Conservation (phyloP, 2,113 vertebrate species). For the Raja brachyura region DNA sequence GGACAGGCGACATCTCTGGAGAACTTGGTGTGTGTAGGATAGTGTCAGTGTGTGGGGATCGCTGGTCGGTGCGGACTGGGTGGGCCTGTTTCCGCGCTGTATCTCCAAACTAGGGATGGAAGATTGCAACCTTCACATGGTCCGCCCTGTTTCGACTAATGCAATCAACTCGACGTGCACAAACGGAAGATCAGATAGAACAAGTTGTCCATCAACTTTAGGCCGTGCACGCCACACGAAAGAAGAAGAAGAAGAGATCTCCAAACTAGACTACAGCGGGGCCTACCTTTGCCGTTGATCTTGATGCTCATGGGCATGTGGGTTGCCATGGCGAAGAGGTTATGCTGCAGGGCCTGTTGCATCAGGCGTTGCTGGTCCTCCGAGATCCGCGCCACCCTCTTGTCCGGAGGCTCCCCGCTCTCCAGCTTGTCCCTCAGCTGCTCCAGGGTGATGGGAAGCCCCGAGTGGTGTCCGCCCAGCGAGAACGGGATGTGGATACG, state of each 20-base stretch:
- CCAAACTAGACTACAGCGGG: not conserved
- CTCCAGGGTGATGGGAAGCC: conserved; percentile 72
- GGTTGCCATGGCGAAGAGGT: conserved; percentile 77
- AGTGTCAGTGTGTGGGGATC: no score
- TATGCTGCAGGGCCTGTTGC: conserved; percentile 89
- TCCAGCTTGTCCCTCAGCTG: conserved; percentile 84
- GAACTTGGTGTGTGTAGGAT: no score
- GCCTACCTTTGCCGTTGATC: conserved; percentile 73
- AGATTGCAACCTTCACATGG: no score
- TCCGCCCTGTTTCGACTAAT: no score
- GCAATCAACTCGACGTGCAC: no score
- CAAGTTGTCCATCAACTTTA: no score
- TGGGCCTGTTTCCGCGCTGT: no score
- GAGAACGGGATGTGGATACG: conserved; percentile 69
- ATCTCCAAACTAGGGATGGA: not conserved
- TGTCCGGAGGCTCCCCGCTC: conserved; percentile 73
- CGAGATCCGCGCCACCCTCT: conserved; percentile 66
- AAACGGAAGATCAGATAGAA: no score
- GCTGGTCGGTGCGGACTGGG: no score
- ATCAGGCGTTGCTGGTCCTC: conserved; percentile 88
- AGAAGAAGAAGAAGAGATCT: no score
- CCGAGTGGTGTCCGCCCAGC: conserved; percentile 70
- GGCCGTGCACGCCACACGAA: no score
- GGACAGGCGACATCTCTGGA: no score
- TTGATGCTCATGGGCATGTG: conserved; percentile 84